Base-by-base conservation (phyloP, 2,113 vertebrate genomes). In the Zosterops pallidus region DNA sequence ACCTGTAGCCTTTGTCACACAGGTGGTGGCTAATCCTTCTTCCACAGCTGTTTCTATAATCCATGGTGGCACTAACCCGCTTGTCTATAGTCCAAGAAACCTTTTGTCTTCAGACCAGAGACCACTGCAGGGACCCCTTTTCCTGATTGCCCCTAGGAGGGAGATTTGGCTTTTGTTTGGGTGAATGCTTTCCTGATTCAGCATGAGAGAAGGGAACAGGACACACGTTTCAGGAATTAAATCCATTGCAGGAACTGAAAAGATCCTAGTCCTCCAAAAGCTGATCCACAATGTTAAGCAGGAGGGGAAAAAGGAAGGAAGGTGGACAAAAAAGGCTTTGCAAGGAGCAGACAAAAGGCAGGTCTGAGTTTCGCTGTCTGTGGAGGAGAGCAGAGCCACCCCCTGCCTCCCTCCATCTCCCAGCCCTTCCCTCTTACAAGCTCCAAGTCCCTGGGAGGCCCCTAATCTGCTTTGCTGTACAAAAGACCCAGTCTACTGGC, bases 381-480 rank as follows among this genome's bases (percentile, higher is more conserved):
- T 6, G 8, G 60, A 79, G 0, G 4, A 76, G 49, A 91, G 62
- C 3, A 0, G 59, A 76, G 63, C 25, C n/a, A 75, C 49, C 59
- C 23, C 33, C 67, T 62, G 24, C 50, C 19, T 81, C 63, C 15
- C 55, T 67, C 29, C 9, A 2, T 64, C 44, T 74, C 35, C 82
- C 68, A 69, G 49, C 37, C 88, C 74, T 92, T 86, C 62, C 70
- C 67, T 84, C 76, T 71, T 69, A 91, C 77, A 89, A 87, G 67
- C 67, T 92, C 78, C 86, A 62, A 59, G 69, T 83, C 94, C 92
- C 94, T 89, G 81, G 70, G 89, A 93, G 94, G 94, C 89, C 90
- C 92, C 95, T 95, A 94, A 96, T 92, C 97, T 95, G 79, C 94
- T 92, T 94, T 95, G 79, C 63, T 63, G 70, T 77, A 94, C 89